Conservation (phyloP, 2,113 vertebrate genomes). For the Willisornis vidua region DNA sequence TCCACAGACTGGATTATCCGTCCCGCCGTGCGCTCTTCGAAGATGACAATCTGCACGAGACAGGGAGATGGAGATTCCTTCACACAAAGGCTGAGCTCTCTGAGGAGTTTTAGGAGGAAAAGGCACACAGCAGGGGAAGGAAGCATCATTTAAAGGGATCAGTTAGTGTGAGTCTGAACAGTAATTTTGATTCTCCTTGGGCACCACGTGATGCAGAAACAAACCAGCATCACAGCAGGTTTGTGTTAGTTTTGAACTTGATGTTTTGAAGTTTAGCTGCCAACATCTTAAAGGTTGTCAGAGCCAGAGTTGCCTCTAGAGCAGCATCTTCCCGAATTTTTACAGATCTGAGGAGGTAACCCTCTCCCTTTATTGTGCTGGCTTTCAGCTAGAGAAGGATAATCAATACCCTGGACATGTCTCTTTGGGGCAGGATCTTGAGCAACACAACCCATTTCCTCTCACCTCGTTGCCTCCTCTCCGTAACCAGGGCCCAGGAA, state of each 20-base stretch:
- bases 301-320: not conserved
- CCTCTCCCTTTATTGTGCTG: fast-evolving
- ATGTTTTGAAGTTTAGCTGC: not conserved
- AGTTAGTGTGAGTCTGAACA: not conserved
- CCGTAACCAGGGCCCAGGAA: constrained; percentile 86
- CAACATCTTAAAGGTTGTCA: not conserved
- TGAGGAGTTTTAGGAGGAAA: not conserved
- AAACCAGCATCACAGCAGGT: not conserved
- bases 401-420: fast-evolving
- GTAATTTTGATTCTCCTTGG: not conserved
- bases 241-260: not conserved
- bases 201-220: not conserved
- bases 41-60: constrained; percentile 83
- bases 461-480: constrained; percentile 89
- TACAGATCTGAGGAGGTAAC: not conserved
- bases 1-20: constrained; percentile 83
- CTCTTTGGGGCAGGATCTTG: not conserved
- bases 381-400: not conserved
- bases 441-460: not conserved
- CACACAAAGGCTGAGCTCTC: not conserved
- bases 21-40: constrained; percentile 87
- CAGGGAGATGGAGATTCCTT: not conserved
- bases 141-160: not conserved
- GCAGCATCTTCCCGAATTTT: not conserved
- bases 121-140: not conserved